These are phyloP conservation scores for Brachyptera risi DNA, from an alignment of 2,888 invertebrate genomes.

Conservation along the genomic window DNA sequence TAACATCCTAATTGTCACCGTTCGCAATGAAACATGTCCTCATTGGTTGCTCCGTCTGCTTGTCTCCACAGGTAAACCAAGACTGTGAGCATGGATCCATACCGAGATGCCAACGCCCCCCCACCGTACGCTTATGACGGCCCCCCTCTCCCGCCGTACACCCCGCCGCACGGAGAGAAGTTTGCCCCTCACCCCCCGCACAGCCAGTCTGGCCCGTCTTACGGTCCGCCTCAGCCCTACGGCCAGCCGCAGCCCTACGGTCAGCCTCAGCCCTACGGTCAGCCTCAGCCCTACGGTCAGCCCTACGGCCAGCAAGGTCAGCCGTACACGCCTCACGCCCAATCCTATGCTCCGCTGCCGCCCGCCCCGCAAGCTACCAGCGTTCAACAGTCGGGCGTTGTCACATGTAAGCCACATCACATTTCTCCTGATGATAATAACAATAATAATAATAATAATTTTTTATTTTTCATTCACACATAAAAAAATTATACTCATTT, in stretches of 20 bases:
- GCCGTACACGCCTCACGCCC: neutral
- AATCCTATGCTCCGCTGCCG: neutral
- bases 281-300: neutral
- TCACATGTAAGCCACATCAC: neutral
- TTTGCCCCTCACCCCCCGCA: neutral
- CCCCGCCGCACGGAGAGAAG: constrained; percentile 9
- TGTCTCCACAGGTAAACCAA: too few species aligned
- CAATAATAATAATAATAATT: too few species aligned
- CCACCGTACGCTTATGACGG: neutral
- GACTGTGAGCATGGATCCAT: constrained; percentile 16
- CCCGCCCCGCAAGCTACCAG: neutral
- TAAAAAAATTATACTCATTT: too few species aligned
- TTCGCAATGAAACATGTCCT: too few species aligned
- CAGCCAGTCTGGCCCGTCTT: neutral
- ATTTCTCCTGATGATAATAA: too few species aligned
- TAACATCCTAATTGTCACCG: too few species aligned
- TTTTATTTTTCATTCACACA: too few species aligned
- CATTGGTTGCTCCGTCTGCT: too few species aligned
- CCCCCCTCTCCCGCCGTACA: neutral
- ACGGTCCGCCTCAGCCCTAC: neutral
- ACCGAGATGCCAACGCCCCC: constrained; percentile 9
- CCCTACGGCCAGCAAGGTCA: neutral
- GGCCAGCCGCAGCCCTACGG: constrained; percentile 6
- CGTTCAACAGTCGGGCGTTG: too few species aligned
- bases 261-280: neutral